Evolutionary conservation across 2,113 vertebrate species (phyloP), one percentile per base, ranked within the genome.

Genomic region (Salvator merianae): DNA sequence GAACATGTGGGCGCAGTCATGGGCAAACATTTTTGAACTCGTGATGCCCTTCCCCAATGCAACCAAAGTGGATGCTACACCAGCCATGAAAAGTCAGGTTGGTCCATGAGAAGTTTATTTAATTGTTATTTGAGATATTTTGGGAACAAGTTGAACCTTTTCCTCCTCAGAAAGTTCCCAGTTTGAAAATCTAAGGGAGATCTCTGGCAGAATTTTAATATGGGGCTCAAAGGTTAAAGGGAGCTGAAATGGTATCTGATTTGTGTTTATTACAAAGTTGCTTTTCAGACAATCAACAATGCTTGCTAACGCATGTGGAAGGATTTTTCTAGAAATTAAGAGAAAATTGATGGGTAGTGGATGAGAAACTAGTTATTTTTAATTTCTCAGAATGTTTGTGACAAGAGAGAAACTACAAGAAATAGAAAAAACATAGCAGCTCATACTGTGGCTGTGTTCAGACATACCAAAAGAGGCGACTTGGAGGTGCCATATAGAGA

Each of bases 1-100:
- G 43, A 99, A 99, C 96, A 99, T 99, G 99, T 99, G 99, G 99
- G 98, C 98, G 1, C 98, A 99, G 91, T 98, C 97, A 0, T 99
- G 99, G 99, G 97, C 97, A 80, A 97, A 97, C 74, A 97, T 99
- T 90, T 99, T 98, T 84, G 95, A 98, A 47, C 88, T 99, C 88
- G 96, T 95, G 75, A 92, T 94, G 0, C 99, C 99, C 1, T 99
- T 94, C 87, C 98, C 98, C 1, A 28, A 94, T 38, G 97, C 98
- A 72, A 95, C 96, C 68, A 97, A 97, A 85, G 94, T 99, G 65
- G 99, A 99, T 50, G 97, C 97, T 85, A 99, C 98, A 0, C 98
- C 98, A 0, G 97, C 98, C 76, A 99, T 99, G 99, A 93, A 97
- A 74, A 62, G 92, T 2, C 92, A 99, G 97, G 98, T 99, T 89